A percentile compares a stretch with the other conserved stretches of the same genome.
Evolutionary conservation across 2,113 vertebrate genomes (phyloP).

Genomic region (Picathartes gymnocephalus): DNA sequence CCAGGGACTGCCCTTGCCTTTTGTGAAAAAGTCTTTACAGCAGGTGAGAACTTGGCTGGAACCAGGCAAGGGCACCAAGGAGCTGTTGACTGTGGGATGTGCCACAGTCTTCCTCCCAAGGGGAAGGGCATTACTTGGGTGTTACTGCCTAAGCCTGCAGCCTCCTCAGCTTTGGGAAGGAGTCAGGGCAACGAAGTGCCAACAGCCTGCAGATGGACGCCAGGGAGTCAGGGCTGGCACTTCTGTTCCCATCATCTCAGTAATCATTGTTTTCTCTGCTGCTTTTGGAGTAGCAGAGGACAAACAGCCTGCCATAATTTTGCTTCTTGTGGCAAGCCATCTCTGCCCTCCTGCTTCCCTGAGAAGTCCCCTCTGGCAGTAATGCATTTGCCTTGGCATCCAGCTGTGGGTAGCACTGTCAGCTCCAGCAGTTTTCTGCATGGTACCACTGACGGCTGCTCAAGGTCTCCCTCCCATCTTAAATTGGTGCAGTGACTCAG

Average conservation of each 20-base stretch:
- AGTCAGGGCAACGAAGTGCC: neutral
- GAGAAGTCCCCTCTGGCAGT: neutral
- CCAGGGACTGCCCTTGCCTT: constrained; percentile 71
- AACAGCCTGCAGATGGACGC: neutral
- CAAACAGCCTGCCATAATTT: neutral
- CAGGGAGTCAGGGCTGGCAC: neutral
- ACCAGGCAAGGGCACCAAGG: neutral
- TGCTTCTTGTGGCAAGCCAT: neutral
- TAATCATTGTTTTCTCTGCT: neutral
- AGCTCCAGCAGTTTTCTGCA: neutral
- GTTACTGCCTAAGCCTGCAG: neutral
- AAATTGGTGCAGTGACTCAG: too few species aligned
- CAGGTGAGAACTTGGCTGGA: constrained; percentile 69
- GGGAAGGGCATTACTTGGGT: neutral
- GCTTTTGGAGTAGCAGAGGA: neutral
- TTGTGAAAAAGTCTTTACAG: constrained; percentile 76
- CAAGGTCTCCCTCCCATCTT: neutral
- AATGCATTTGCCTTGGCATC: neutral
- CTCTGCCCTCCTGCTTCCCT: neutral
- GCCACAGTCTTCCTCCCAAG: neutral
- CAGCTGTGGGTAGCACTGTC: accelerated
- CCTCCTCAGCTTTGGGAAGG: neutral
- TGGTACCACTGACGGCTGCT: neutral
- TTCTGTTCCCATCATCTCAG: neutral
- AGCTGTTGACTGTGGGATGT: accelerated